Evolutionary conservation across 1,140 invertebrate genomes (phyloP).

Genomic region (Reticulitermes speratus): DNA sequence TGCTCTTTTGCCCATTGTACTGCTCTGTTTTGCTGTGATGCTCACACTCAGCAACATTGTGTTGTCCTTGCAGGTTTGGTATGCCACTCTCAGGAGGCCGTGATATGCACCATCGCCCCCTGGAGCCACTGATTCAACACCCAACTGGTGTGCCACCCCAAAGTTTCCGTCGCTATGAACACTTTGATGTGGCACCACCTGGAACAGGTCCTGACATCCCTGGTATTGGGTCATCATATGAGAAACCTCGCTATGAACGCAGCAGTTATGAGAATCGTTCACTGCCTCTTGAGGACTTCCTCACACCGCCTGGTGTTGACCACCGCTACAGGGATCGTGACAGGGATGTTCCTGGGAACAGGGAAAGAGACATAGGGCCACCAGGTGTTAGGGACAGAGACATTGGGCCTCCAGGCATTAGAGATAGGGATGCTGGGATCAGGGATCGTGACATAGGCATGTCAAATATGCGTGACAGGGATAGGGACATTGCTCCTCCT

Average conservation of each 20-base stretch:
- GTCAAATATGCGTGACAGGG: background rate
- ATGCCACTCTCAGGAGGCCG: background rate
- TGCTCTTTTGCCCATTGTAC: no score
- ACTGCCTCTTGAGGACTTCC: background rate
- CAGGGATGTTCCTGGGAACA: constrained; percentile 18
- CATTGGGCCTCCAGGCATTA: background rate
- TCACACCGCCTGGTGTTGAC: constrained; percentile 22
- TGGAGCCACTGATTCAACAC: background rate
- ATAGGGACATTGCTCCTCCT: constrained; percentile 20
- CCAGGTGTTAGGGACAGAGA: constrained; percentile 20
- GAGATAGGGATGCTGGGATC: background rate
- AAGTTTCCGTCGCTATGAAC: constrained; percentile 11
- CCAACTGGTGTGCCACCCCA: background rate
- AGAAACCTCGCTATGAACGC: constrained; percentile 22
- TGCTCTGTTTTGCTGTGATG: no score
- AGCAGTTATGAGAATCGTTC: constrained; percentile 1
- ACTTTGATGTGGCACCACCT: constrained; percentile 24
- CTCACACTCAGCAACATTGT: background rate
- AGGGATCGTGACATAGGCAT: constrained; percentile 9
- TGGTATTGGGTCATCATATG: constrained; percentile 19
- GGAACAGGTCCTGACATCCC: constrained; percentile 26
- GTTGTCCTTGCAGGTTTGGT: background rate
- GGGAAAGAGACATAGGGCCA: constrained; percentile 11
- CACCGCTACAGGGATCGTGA: constrained; percentile 21
- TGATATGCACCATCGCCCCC: background rate